These are phyloP conservation scores for Adela reaumurella DNA, from an alignment of 2,888 invertebrate species.

Conservation along the genomic window DNA sequence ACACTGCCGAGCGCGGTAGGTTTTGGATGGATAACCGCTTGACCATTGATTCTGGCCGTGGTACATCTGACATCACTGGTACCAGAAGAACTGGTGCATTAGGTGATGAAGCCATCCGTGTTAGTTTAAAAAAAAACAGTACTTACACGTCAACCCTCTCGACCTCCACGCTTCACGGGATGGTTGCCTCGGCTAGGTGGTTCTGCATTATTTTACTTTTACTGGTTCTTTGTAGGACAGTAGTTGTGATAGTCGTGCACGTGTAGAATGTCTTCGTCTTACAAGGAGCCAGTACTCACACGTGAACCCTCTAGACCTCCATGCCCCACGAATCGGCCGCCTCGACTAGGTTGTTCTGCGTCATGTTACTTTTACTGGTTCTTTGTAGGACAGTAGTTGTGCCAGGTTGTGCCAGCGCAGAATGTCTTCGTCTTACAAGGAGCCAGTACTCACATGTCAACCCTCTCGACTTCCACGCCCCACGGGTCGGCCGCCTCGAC, in stretches of 20 bases:
- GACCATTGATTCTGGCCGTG: constrained; percentile 75
- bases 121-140: no score
- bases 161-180: constrained; percentile 91
- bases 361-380: constrained; percentile 88
- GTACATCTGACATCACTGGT: constrained; percentile 90
- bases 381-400: constrained; percentile 88
- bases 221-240: constrained; percentile 89
- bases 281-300: no score
- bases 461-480: constrained; percentile 85
- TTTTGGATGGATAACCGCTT: no score
- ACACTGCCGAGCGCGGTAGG: no score
- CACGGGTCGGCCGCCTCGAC: constrained; percentile 89
- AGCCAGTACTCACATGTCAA: no score
- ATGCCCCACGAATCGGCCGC: constrained; percentile 93
- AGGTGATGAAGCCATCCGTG: constrained; percentile 89
- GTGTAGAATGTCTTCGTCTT: no score
- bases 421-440: no score
- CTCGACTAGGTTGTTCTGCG: constrained; percentile 82
- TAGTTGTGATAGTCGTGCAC: constrained; percentile 88
- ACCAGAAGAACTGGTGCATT: constrained; percentile 86
- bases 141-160: constrained; percentile 94
- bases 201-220: constrained; percentile 87
- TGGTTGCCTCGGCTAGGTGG: constrained; percentile 81
- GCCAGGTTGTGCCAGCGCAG: no score
- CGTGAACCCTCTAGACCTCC: constrained; percentile 92